A percentile compares a stretch with the other conserved stretches of the same genome.
Evolutionary conservation across 2,888 invertebrate genomes (phyloP).

Genomic region (Arctia plantaginis): DNA sequence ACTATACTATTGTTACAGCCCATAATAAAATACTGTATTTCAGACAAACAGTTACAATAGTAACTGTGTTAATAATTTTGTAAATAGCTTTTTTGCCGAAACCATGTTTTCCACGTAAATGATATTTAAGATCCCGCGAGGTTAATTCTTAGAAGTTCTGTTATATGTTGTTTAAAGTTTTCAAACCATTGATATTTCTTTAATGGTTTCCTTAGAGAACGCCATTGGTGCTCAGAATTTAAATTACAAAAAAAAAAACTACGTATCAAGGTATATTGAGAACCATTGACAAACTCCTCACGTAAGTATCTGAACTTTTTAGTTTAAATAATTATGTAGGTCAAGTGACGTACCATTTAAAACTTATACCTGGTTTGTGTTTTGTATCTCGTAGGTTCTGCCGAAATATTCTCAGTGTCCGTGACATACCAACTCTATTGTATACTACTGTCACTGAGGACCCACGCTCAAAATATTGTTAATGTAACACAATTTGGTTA

Average conservation of each 20-base stretch:
- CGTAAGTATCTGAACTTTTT: constrained; percentile 46
- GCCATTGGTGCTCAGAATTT: constrained; percentile 29
- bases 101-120: neutral
- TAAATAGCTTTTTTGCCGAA: neutral
- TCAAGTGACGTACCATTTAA: constrained; percentile 41
- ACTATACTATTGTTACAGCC: too few relatives aligned
- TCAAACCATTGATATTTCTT: constrained; percentile 24
- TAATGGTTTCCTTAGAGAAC: constrained; percentile 22
- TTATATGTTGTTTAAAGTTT: constrained; percentile 10
- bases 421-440: constrained; percentile 47
- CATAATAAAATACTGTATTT: neutral
- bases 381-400: constrained; percentile 35
- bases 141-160: constrained; percentile 4
- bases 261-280: constrained; percentile 11
- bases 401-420: constrained; percentile 35
- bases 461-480: constrained; percentile 39
- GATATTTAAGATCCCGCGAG: neutral
- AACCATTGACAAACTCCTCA: constrained; percentile 45
- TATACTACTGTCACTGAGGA: constrained; percentile 35
- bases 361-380: constrained; percentile 23
- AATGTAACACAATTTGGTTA: constrained; percentile 36
- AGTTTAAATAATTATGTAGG: constrained; percentile 32
- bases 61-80: neutral
- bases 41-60: neutral
- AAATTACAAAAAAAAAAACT: constrained; percentile 21